A percentile compares a stretch with the other conserved stretches of the same genome.
phyloP scores from a whole-genome alignment of 2,888 invertebrate genomes.

The Tanytarsus gracilentus region DNA sequence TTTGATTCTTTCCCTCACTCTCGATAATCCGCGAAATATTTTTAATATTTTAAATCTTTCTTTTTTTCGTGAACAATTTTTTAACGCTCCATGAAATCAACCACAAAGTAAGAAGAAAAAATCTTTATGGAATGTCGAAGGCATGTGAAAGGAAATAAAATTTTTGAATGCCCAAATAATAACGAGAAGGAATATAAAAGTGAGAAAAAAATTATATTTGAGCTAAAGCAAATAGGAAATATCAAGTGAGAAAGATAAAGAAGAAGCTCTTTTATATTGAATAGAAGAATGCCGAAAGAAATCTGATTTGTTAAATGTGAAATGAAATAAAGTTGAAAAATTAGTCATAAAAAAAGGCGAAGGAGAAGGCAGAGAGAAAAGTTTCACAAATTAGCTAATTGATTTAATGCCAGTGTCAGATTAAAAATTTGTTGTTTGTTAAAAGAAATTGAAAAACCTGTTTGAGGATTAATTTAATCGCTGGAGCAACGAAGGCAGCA shows the following conservation, averaged over 20 bases:
- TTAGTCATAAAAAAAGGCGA: constrained; percentile 5
- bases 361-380: neutral
- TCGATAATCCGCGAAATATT: too few species aligned
- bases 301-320: neutral
- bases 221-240: too few species aligned
- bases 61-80: too few species aligned
- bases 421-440: constrained; percentile 17
- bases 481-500: neutral
- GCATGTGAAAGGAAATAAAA: too few species aligned
- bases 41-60: too few species aligned
- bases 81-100: too few species aligned
- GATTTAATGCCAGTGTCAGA: constrained; percentile 22
- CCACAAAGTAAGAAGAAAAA: too few species aligned
- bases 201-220: too few species aligned
- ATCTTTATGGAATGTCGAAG: too few species aligned
- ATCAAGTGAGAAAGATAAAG: neutral
- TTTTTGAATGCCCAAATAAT: too few species aligned
- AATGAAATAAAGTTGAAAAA: constrained; percentile 11
- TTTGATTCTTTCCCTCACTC: too few species aligned
- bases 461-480: constrained; percentile 21
- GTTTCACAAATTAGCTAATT: constrained; percentile 20
- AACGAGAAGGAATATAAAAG: too few species aligned
- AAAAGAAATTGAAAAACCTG: constrained; percentile 18
- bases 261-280: neutral
- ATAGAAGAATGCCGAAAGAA: neutral